Conservation (phyloP, 2,888 invertebrate species). For the Clivina fossor region DNA sequence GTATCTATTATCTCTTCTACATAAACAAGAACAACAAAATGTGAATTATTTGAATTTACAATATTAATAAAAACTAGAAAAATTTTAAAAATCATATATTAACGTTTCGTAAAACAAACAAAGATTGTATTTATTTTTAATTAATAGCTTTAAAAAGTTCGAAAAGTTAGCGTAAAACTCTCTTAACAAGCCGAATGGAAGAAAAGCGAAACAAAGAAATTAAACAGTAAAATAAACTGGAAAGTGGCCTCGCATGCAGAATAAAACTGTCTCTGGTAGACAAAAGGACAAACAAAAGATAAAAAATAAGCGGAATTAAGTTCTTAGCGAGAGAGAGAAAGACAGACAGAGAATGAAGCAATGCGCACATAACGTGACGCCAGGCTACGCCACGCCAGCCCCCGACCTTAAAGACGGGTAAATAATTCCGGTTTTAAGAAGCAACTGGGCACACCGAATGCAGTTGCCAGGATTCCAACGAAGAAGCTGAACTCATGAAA, state of each 20-base stretch:
- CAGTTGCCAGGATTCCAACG: background rate
- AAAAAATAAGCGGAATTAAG: conserved; percentile 32
- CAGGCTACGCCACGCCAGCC: background rate
- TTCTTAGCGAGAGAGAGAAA: conserved; percentile 17
- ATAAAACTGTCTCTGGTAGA: conserved; percentile 26
- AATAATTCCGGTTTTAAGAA: conserved; percentile 30
- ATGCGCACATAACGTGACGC: background rate
- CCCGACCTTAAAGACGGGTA: conserved; percentile 18
- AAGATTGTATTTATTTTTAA: conserved; percentile 11
- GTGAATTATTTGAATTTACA: no score
- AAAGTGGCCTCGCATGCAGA: conserved; percentile 25
- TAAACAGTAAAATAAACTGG: conserved; percentile 29
- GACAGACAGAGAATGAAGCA: background rate
- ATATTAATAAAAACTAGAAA: no score
- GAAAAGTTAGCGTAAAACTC: conserved; percentile 1
- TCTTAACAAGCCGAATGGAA: conserved; percentile 8
- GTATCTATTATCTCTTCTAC: no score
- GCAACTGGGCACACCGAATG: conserved; percentile 6
- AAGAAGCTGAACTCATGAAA: conserved; percentile 23
- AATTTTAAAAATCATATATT: no score
- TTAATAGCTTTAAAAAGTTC: conserved; percentile 18
- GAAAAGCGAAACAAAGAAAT: conserved; percentile 18
- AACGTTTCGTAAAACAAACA: background rate
- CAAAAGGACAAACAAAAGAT: conserved; percentile 29
- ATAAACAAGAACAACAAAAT: no score